phyloP scores from a whole-genome alignment of 2,797 vertebrate species.

The Peromyscus eremicus region DNA sequence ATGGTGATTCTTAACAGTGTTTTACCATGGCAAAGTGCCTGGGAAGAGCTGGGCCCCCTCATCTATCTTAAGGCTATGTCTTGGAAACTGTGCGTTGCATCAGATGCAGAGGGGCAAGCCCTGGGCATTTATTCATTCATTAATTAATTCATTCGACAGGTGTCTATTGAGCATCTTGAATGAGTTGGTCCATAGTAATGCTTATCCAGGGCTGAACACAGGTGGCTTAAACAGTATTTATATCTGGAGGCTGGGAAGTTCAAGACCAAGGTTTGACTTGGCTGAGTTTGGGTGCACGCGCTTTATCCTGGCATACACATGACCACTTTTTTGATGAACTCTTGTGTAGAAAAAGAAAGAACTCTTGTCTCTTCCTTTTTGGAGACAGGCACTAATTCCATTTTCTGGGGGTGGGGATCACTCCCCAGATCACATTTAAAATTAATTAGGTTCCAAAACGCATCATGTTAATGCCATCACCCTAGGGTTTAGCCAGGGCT shows the following conservation, averaged over 20 bases:
- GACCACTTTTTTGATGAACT: neutral
- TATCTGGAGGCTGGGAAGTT: neutral
- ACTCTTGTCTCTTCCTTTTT: neutral
- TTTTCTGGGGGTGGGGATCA: neutral
- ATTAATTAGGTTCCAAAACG: neutral
- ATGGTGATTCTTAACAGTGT: neutral
- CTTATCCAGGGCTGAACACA: neutral
- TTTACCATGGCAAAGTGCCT: neutral
- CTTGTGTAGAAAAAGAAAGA: neutral
- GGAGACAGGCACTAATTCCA: neutral
- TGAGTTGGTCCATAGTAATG: neutral
- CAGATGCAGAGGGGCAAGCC: neutral
- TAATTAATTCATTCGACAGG: neutral
- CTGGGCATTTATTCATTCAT: too few species aligned
- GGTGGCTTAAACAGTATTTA: neutral
- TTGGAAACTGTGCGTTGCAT: neutral
- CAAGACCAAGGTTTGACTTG: neutral
- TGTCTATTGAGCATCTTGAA: neutral
- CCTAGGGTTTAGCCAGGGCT: neutral
- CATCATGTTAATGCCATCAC: neutral
- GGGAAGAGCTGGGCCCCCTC: neutral
- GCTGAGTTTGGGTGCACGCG: neutral
- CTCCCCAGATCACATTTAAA: neutral
- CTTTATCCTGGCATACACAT: neutral
- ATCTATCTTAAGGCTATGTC: neutral